Base-by-base conservation (phyloP, 2,888 invertebrate species). In the Parapristionchus giblindavisi region DNA sequence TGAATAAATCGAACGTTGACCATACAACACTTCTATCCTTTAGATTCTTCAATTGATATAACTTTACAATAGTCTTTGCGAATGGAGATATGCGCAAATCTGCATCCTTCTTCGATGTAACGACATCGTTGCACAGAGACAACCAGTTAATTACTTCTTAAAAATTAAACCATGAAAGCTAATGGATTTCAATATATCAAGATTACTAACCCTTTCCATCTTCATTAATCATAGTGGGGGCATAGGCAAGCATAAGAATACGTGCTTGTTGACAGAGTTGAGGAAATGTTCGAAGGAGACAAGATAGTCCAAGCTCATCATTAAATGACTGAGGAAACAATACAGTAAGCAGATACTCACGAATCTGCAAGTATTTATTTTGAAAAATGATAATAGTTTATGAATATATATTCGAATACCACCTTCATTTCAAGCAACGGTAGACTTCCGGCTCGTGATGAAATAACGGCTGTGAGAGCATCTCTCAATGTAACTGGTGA, bases 1-100 rank as follows among this genome's bases (percentile, higher is more conserved):
- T 56, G 61, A 75, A 77, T 34, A 75, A n/a, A 11, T 75, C 76
- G 11, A 72, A 43, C 11, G 52, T 36, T 21, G 54, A 27, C 71
- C 70, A 77, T 29, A 34, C 14, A 21, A 52, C 32, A n/a, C 34
- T 36, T 17, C 32, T 48, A 11, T 61, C 63, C 52, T 29, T 68
- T 32, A n/a, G 21, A 51, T n/a, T 24, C 11, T 17, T 14, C 38
- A 43, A 17, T 29, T 27, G 38, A 21, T 21, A n/a, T 5, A 71
- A 32, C 21, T 40, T 48, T 1, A 27, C 14, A 29, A 71, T 38
- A 8, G 43, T 17, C 3, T 27, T 4, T n/a, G 71, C 56, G 17
- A 71, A 38, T 6, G 71, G 71, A 27, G 38, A 32, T 21, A 71
- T 8, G 27, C 71, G 36, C 32, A 21, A 5, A 11, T 38, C 40